Conservation (phyloP, 2,888 invertebrate species). For the Caenorhabditis afra region DNA sequence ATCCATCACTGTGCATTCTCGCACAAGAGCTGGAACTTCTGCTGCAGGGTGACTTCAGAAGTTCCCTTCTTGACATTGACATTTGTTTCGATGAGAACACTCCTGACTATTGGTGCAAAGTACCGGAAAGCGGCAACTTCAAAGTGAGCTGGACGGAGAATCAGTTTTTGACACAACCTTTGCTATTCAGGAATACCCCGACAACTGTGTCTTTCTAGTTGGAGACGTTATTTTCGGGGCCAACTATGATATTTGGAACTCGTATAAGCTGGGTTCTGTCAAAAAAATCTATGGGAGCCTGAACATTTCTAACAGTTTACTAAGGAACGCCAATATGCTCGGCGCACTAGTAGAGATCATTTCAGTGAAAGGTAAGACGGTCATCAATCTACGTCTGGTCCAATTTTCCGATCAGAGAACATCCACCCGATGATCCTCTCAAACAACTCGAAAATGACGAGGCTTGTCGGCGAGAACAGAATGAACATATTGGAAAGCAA, state of each 20-base stretch:
- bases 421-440: not conserved
- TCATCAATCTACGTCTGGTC: not conserved
- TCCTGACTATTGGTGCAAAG: slow-evolving; percentile 4
- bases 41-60: not conserved
- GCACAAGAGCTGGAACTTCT: slow-evolving; percentile 14
- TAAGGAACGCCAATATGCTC: slow-evolving; percentile 14
- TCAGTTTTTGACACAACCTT: too few relatives aligned
- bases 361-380: slow-evolving; percentile 6
- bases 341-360: not conserved
- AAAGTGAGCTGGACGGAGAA: not conserved
- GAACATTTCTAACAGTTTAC: slow-evolving; percentile 2
- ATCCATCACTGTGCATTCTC: slow-evolving; percentile 30
- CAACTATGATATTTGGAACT: slow-evolving; percentile 2
- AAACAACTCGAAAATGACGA: slow-evolving; percentile 8
- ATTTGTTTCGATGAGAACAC: slow-evolving; percentile 17
- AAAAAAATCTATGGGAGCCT: slow-evolving; percentile 18
- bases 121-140: slow-evolving; percentile 1
- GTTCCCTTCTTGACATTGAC: slow-evolving; percentile 14
- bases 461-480: not conserved
- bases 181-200: slow-evolving; percentile 13
- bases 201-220: slow-evolving; percentile 1
- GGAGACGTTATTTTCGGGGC: slow-evolving; percentile 11
- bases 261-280: slow-evolving; percentile 9
- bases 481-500: slow-evolving; percentile 9
- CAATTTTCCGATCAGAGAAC: not conserved